These are phyloP conservation scores for Cheirogaleus major DNA, from an alignment of 2,797 vertebrate genomes.

Conservation along the genomic window DNA sequence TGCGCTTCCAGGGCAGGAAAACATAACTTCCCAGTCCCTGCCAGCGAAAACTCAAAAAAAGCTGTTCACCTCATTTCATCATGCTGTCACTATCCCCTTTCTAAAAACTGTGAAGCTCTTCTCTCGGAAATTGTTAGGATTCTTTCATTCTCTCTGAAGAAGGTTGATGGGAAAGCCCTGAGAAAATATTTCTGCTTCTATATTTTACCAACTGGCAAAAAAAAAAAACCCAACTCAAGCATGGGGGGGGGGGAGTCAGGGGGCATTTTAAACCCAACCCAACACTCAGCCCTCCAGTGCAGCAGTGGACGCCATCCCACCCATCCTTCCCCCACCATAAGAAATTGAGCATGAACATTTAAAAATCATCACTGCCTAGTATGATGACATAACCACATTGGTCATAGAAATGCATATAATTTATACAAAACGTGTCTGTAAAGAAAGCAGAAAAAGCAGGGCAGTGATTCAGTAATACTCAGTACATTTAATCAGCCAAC, in stretches of 20 bases:
- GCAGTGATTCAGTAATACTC: conserved; percentile 67
- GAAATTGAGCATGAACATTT: fast-evolving
- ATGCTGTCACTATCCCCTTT: neutral
- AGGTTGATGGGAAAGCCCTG: neutral
- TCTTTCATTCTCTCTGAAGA: neutral
- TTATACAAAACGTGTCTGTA: conserved; percentile 66
- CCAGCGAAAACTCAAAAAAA: neutral
- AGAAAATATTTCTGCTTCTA: neutral
- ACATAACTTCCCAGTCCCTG: neutral
- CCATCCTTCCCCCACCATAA: neutral
- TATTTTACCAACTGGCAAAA: conserved; percentile 10
- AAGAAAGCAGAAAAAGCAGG: conserved; percentile 65
- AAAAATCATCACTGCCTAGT: neutral
- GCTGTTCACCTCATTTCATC: neutral
- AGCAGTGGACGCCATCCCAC: neutral
- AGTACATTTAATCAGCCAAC: conserved; percentile 72
- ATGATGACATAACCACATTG: neutral
- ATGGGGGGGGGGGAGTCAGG: fast-evolving
- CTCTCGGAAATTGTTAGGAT: neutral
- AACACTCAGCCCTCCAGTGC: neutral
- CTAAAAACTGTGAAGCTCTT: neutral
- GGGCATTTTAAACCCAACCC: neutral
- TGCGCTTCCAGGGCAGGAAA: neutral
- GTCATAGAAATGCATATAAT: neutral
- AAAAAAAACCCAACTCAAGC: neutral